Conservation (phyloP, 1,140 invertebrate species). For the Gryllus bimaculatus region DNA sequence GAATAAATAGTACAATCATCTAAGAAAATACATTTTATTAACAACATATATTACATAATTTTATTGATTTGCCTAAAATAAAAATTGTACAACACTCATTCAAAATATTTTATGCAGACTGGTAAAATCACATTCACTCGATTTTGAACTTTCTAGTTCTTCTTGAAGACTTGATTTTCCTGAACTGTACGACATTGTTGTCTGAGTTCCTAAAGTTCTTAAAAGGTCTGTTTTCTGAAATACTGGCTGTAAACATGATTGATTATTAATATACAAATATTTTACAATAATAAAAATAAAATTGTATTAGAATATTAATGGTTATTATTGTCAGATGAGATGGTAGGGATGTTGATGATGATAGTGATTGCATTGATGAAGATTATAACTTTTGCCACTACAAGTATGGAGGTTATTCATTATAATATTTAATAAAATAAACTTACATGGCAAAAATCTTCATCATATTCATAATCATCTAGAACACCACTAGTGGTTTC, state of each 20-base stretch:
- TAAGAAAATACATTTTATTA: not conserved
- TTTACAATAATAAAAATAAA: not conserved
- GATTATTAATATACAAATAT: not conserved
- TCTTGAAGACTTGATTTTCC: not conserved
- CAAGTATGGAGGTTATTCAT: too few relatives aligned
- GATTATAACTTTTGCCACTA: too few relatives aligned
- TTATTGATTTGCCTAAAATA: not conserved
- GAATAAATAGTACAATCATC: too few relatives aligned
- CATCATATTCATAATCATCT: slow-evolving; percentile 5
- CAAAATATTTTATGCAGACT: not conserved
- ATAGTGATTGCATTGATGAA: too few relatives aligned
- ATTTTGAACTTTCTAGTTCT: not conserved
- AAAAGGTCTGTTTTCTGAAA: not conserved
- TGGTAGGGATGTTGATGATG: too few relatives aligned
- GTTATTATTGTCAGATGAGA: too few relatives aligned
- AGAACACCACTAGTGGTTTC: not conserved
- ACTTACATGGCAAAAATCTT: slow-evolving; percentile 1
- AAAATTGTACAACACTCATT: not conserved
- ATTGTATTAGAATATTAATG: not conserved
- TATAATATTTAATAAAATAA: not conserved
- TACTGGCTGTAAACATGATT: not conserved
- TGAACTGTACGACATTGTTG: not conserved
- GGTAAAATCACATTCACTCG: not conserved
- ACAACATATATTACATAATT: not conserved
- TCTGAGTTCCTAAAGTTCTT: not conserved